Evolutionary conservation across 2,113 vertebrate species (phyloP).

Genomic region (Grantiella picta): DNA sequence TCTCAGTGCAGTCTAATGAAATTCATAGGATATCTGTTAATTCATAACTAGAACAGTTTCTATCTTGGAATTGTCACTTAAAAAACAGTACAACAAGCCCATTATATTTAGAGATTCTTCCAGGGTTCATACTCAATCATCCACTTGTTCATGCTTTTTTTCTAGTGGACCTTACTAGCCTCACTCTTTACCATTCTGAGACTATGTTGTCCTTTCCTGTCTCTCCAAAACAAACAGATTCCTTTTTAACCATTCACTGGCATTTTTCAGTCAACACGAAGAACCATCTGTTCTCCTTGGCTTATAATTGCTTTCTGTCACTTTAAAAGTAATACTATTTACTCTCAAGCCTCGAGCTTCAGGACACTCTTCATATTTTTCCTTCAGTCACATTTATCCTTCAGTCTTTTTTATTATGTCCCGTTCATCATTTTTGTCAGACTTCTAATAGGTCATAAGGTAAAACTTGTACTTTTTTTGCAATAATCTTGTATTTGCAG

Average conservation of each 20-base stretch:
- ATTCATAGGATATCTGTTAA: neutral
- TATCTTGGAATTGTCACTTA: neutral
- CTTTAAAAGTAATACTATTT: neutral
- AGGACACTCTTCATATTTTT: neutral
- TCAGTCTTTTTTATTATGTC: neutral
- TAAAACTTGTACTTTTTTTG: neutral
- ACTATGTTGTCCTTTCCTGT: neutral
- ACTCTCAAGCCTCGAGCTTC: neutral
- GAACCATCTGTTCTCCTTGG: neutral
- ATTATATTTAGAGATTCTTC: neutral
- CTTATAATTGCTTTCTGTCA: neutral
- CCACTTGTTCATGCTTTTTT: neutral
- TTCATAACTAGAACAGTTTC: neutral
- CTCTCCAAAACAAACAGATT: neutral
- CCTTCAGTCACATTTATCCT: neutral
- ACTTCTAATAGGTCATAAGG: neutral
- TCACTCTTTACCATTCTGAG: neutral
- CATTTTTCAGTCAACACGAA: neutral
- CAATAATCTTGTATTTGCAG: neutral
- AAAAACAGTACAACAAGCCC: neutral
- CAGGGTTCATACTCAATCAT: neutral
- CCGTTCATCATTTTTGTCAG: neutral
- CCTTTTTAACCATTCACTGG: neutral
- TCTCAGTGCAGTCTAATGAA: neutral
- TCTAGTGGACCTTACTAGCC: neutral